A percentile compares a stretch with the other conserved stretches of the same genome.
phyloP scores from a whole-genome alignment of 2,797 vertebrate species.

The Aphelocoma californica region DNA sequence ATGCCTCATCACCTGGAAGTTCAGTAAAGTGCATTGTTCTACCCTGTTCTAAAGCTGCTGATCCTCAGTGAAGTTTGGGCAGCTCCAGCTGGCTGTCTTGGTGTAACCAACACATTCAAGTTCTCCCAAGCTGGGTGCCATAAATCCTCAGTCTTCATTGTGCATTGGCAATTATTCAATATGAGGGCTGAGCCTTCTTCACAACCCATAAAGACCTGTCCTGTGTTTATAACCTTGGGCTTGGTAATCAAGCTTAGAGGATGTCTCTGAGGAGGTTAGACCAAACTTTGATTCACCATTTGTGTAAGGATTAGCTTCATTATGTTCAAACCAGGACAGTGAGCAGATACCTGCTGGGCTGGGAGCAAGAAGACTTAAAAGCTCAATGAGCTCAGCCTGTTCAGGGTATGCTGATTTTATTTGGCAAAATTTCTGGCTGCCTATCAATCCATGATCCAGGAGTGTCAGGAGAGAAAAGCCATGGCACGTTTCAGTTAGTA shows the following conservation, averaged over 20 bases:
- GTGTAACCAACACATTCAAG: not conserved
- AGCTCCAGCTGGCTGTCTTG: not conserved
- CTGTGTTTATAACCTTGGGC: not conserved
- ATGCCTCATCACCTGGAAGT: not conserved
- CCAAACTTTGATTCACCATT: not conserved
- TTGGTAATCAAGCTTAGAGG: not conserved
- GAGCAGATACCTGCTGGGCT: not conserved
- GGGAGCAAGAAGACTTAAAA: not conserved
- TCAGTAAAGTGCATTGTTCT: not conserved
- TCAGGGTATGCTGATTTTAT: not conserved
- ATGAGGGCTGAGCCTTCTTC: not conserved
- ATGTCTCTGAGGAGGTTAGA: not conserved
- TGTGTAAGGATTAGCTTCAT: not conserved
- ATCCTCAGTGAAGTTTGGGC: not conserved
- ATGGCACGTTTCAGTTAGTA: not conserved
- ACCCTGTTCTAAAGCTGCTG: not conserved
- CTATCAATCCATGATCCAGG: not conserved
- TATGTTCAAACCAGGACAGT: not conserved
- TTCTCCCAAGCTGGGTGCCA: not conserved
- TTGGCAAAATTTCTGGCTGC: not conserved
- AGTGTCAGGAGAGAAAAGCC: not conserved
- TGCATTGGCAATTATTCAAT: not conserved
- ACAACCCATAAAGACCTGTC: not conserved
- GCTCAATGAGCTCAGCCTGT: accelerated
- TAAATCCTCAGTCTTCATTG: not conserved